Percentiles rank a stretch among this genome's conserved stretches.
phyloP scores from a whole-genome alignment of 2,888 invertebrate species.

The Conomelus anceps region DNA sequence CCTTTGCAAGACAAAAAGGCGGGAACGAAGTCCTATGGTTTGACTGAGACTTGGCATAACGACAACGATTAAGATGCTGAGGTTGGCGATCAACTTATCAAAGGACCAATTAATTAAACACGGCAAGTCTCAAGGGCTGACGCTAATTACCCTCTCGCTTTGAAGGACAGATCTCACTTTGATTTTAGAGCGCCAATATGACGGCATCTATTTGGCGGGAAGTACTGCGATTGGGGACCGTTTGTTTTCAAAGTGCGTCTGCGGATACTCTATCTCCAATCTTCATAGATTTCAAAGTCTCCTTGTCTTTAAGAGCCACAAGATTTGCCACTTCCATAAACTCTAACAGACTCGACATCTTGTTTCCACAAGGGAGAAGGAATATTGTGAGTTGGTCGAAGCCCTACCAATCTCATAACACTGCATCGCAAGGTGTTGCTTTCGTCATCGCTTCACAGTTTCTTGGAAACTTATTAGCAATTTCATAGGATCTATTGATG shows the following conservation, averaged over 20 bases:
- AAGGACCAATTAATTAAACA: background rate
- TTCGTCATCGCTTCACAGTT: background rate
- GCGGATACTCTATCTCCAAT: no score
- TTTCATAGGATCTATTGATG: background rate
- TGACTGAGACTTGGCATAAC: background rate
- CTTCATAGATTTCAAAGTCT: background rate
- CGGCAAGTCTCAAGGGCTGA: background rate
- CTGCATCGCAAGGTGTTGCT: background rate
- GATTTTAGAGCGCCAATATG: background rate
- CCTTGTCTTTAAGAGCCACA: background rate
- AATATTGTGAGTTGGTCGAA: background rate
- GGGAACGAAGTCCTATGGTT: background rate
- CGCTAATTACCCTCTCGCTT: background rate
- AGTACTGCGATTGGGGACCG: background rate
- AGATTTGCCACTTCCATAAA: background rate
- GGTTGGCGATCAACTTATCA: background rate
- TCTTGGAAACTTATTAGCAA: background rate
- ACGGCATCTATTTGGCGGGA: background rate
- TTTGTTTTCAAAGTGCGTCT: background rate
- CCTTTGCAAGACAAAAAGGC: background rate
- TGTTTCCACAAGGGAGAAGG: background rate
- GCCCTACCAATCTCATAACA: background rate
- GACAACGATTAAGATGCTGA: background rate
- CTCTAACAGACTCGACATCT: background rate
- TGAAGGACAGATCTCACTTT: background rate